Conservation (phyloP, 2,113 vertebrate genomes). For the Poicephalus gulielmi region DNA sequence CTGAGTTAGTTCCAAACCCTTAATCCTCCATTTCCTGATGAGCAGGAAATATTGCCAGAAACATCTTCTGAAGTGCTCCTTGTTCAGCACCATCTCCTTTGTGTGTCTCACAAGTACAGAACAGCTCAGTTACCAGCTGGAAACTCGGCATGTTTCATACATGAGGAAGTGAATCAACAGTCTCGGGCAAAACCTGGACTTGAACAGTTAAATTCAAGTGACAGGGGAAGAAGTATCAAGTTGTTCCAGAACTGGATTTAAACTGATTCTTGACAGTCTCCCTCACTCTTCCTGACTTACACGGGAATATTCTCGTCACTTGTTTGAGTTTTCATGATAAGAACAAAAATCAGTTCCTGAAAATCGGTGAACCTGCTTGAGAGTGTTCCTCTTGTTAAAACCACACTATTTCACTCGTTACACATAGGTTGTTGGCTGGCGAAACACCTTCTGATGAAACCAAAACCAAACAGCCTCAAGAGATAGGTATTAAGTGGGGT, state of each 20-base stretch:
- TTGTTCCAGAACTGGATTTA: background rate
- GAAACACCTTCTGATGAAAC: background rate
- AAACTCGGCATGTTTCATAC: background rate
- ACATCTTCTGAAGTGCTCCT: constrained; percentile 17
- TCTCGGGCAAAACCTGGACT: background rate
- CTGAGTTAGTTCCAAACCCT: constrained; percentile 18
- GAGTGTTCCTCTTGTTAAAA: background rate
- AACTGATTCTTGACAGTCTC: background rate
- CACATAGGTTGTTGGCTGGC: background rate
- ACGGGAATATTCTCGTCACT: background rate
- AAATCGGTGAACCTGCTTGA: background rate
- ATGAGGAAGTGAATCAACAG: background rate
- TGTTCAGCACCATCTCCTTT: background rate
- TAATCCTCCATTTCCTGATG: constrained; percentile 36
- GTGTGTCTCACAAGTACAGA: background rate
- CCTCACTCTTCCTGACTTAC: background rate
- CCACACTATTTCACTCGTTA: background rate
- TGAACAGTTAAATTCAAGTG: background rate
- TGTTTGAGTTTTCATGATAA: background rate
- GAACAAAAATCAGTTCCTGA: background rate
- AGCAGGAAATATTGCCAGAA: constrained; percentile 20
- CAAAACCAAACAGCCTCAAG: background rate
- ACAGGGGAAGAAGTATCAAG: background rate
- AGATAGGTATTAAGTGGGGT: background rate
- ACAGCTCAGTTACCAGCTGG: background rate